phyloP scores from a whole-genome alignment of 2,888 invertebrate genomes.

The Bombyx huttoni region DNA sequence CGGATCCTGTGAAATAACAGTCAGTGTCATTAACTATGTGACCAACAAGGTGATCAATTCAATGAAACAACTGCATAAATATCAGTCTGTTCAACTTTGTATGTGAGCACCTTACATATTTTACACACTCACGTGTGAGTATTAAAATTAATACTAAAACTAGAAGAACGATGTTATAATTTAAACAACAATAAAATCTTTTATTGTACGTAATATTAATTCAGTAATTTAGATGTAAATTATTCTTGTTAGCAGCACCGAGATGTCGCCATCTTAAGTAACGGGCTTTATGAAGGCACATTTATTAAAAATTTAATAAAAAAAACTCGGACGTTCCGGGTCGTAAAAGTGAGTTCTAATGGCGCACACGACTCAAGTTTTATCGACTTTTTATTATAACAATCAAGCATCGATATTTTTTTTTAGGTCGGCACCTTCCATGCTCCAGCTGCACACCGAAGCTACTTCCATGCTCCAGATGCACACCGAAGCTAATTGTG shows the following conservation, averaged over 20 bases:
- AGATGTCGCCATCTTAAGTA: conserved; percentile 15
- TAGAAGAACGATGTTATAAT: conserved; percentile 1
- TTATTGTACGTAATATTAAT: conserved; percentile 10
- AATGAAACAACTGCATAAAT: too few species aligned
- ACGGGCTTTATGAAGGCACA: conserved; percentile 25
- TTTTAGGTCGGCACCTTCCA: neutral
- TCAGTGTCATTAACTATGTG: too few species aligned
- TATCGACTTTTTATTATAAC: neutral
- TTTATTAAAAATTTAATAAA: conserved; percentile 24
- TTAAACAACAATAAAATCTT: conserved; percentile 22
- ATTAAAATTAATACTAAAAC: neutral
- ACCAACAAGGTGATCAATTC: too few species aligned
- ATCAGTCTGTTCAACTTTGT: too few species aligned
- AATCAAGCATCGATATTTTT: neutral
- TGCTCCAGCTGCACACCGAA: too few species aligned
- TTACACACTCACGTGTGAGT: too few species aligned
- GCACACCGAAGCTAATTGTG: too few species aligned
- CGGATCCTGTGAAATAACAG: too few species aligned
- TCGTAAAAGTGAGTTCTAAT: conserved; percentile 24
- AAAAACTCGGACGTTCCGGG: conserved; percentile 15
- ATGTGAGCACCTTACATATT: too few species aligned
- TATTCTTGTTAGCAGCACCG: conserved; percentile 13
- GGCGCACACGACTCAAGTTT: neutral
- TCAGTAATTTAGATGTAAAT: conserved; percentile 34
- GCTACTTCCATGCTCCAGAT: too few species aligned